phyloP scores from a whole-genome alignment of 2,888 invertebrate genomes.

The Pterostichus madidus region DNA sequence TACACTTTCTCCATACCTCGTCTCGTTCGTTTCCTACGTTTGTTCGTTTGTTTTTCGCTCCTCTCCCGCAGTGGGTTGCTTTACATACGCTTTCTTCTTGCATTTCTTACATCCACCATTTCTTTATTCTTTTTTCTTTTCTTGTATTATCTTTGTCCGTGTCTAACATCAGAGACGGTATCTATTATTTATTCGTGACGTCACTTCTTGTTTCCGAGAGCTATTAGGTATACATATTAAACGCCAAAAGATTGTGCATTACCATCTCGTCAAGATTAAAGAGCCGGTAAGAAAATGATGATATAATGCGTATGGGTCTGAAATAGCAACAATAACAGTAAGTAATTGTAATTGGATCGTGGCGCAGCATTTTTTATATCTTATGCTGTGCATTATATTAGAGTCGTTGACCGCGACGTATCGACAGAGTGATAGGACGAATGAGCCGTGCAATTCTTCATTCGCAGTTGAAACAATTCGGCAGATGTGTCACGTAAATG shows the following conservation, averaged over 20 bases:
- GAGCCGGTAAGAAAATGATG: conserved; percentile 18
- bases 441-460: conserved; percentile 43
- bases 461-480: conserved; percentile 62
- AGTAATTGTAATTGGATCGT: not conserved
- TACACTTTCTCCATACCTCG: conserved; percentile 16
- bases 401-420: conserved; percentile 16
- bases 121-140: conserved; percentile 34
- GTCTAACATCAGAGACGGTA: conserved; percentile 57
- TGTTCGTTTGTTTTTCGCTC: conserved; percentile 48
- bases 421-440: not conserved
- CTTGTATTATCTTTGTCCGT: conserved; percentile 17
- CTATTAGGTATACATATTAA: conserved; percentile 63
- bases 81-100: conserved; percentile 54
- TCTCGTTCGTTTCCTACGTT: conserved; percentile 29
- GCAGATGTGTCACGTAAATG: conserved; percentile 62
- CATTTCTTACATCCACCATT: conserved; percentile 11
- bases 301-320: not conserved
- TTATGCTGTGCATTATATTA: not conserved
- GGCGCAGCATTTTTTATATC: not conserved
- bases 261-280: conserved; percentile 50
- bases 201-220: conserved; percentile 60
- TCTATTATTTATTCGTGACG: conserved; percentile 64
- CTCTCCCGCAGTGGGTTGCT: conserved; percentile 43
- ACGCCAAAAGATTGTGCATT: conserved; percentile 57
- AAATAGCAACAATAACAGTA: conserved; percentile 13